Conservation (phyloP, 1,140 invertebrate genomes). For the Drosophila sp. region DNA sequence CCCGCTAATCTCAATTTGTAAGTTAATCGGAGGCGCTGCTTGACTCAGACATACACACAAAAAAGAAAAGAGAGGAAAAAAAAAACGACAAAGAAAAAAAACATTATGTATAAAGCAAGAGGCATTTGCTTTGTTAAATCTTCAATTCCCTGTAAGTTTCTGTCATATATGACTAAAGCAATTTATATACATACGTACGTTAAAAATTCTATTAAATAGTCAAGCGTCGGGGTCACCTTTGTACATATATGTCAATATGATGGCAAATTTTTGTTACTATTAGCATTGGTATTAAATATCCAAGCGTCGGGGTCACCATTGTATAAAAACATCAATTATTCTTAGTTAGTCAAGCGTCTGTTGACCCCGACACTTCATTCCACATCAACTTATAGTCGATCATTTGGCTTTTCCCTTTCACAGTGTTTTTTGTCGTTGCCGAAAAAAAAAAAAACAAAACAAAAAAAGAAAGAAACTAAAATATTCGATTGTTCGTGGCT, state of each 20-base stretch:
- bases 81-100: constrained; percentile 10
- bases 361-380: no score
- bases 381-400: constrained; percentile 18
- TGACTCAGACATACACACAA: constrained; percentile 48
- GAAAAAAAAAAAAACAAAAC: background rate
- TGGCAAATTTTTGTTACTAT: no score
- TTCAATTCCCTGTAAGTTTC: background rate
- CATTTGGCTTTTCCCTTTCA: constrained; percentile 23
- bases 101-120: constrained; percentile 25
- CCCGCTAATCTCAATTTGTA: constrained; percentile 81
- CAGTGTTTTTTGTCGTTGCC: constrained; percentile 64
- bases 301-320: no score
- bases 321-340: no score
- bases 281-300: no score
- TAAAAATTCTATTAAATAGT: no score
- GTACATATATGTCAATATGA: no score
- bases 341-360: no score
- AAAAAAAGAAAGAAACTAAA: constrained; percentile 40
- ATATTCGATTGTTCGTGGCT: constrained; percentile 73
- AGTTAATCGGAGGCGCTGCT: constrained; percentile 79
- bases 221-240: no score
- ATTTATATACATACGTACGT: no score
- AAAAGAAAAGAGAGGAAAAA: constrained; percentile 39
- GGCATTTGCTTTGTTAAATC: constrained; percentile 25
- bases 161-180: no score